phyloP scores from a whole-genome alignment of 2,888 invertebrate species.

The Melinaea menophilus region DNA sequence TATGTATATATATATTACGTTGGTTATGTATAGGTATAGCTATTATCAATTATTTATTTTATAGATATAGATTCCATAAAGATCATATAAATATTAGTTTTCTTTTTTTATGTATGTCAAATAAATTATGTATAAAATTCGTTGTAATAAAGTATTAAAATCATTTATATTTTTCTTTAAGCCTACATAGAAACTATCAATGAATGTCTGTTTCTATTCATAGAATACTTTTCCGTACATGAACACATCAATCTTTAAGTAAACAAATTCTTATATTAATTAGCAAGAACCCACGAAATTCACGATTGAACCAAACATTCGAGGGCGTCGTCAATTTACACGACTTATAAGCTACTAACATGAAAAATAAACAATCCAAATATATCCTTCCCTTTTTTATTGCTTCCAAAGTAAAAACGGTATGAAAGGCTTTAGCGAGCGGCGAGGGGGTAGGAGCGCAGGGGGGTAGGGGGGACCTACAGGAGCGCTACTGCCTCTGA shows the following conservation, averaged over 20 bases:
- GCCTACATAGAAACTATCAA: not conserved
- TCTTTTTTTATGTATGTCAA: constrained; percentile 17
- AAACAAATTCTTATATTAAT: constrained; percentile 47
- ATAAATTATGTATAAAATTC: constrained; percentile 61
- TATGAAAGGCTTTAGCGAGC: constrained; percentile 59
- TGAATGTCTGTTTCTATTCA: constrained; percentile 8
- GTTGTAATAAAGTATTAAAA: constrained; percentile 66
- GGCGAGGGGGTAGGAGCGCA: constrained; percentile 31
- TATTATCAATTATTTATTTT: not conserved
- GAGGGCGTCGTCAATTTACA: constrained; percentile 71
- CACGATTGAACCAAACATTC: constrained; percentile 51
- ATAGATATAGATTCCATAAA: constrained; percentile 3
- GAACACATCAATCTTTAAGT: not conserved
- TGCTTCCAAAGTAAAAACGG: constrained; percentile 66
- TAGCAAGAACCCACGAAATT: constrained; percentile 55
- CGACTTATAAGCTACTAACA: constrained; percentile 74
- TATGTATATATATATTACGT: not conserved
- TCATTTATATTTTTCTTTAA: constrained; percentile 28
- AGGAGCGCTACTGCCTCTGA: constrained; percentile 75
- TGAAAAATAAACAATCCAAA: constrained; percentile 72
- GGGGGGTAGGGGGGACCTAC: constrained; percentile 49
- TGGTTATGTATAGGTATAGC: not conserved
- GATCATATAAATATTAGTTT: constrained; percentile 17
- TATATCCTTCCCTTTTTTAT: constrained; percentile 75
- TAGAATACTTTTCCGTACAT: constrained; percentile 15